Conservation (phyloP, 2,888 invertebrate genomes). For the Suillia variegata region DNA sequence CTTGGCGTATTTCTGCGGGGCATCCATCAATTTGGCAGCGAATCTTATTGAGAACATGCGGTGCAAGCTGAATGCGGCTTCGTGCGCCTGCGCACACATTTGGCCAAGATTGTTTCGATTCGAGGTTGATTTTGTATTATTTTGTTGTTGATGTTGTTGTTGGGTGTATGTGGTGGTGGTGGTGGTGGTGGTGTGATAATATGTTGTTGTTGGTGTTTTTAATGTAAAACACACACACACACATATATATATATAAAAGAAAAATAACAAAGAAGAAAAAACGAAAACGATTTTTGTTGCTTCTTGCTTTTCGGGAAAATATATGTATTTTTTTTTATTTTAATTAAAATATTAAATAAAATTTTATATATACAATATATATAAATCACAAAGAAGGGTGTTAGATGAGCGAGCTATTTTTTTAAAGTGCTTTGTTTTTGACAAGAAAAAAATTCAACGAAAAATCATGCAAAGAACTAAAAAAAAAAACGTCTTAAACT, state of each 20-base stretch:
- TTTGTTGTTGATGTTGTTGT: slow-evolving; percentile 21
- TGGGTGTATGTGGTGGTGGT: slow-evolving; percentile 19
- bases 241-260: too few species aligned
- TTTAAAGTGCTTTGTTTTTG: too few species aligned
- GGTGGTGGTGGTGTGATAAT: slow-evolving; percentile 15
- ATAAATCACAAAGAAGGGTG: too few species aligned
- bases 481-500: too few species aligned
- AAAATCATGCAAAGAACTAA: too few species aligned
- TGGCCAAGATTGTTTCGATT: slow-evolving; percentile 1
- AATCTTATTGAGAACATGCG: slow-evolving; percentile 73
- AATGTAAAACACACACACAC: slow-evolving; percentile 30
- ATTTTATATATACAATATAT: too few species aligned
- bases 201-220: slow-evolving; percentile 27
- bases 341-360: too few species aligned
- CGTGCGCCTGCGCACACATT: slow-evolving; percentile 65
- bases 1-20: background rate
- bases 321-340: too few species aligned
- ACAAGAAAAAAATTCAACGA: too few species aligned
- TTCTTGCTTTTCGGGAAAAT: background rate
- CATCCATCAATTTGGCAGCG: slow-evolving; percentile 45
- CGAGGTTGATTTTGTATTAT: slow-evolving; percentile 17
- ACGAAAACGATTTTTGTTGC: background rate
- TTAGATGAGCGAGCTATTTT: too few species aligned
- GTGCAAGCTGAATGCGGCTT: slow-evolving; percentile 72
- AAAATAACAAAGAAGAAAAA: slow-evolving; percentile 24